phyloP scores from a whole-genome alignment of 1,140 invertebrate species.

The Carcinoscorpius rotundicauda region DNA sequence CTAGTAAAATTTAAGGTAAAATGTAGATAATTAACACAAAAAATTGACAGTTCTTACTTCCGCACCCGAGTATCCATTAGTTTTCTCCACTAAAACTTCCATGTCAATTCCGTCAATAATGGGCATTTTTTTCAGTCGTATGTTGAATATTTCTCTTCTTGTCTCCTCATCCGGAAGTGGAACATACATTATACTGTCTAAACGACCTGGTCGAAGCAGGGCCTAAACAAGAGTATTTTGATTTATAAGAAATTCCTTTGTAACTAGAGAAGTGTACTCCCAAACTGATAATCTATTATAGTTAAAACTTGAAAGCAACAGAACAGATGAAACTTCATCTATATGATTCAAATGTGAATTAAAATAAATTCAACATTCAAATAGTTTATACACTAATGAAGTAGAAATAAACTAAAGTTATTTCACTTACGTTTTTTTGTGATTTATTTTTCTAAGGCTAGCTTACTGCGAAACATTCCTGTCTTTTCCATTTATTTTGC shows the following conservation, averaged over 20 bases:
- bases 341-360: not conserved
- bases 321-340: not conserved
- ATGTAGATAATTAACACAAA: not conserved
- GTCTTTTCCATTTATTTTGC: no score
- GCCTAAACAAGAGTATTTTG: slow-evolving; percentile 43
- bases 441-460: no score
- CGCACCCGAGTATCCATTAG: slow-evolving; percentile 71
- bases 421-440: no score
- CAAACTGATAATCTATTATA: not conserved
- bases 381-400: not conserved
- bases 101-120: slow-evolving; percentile 44
- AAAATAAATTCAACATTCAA: not conserved
- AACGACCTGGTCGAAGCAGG: slow-evolving; percentile 66
- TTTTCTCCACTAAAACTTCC: slow-evolving; percentile 47
- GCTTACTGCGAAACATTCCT: no score
- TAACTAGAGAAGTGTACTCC: not conserved
- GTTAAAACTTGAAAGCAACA: not conserved
- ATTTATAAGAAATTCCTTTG: not conserved
- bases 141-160: slow-evolving; percentile 51
- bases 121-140: slow-evolving; percentile 33
- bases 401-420: not conserved
- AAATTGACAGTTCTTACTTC: slow-evolving; percentile 44
- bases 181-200: slow-evolving; percentile 81
- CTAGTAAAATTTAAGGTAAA: not conserved
- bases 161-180: slow-evolving; percentile 63